Conservation (phyloP, 2,113 vertebrate genomes). For the Thymallus thymallus region DNA sequence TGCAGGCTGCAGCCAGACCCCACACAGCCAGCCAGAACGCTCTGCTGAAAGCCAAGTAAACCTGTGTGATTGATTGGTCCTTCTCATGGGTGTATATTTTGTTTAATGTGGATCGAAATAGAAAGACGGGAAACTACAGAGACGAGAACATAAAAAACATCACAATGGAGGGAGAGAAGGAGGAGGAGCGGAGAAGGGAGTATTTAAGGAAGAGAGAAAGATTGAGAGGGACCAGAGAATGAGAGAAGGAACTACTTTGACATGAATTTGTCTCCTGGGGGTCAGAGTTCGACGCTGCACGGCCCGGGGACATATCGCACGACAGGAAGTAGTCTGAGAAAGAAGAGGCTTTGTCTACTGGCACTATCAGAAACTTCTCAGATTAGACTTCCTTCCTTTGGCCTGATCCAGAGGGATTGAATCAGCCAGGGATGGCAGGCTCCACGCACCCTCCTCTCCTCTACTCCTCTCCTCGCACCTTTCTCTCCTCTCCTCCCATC, state of each 20-base stretch:
- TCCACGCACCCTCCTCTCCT: background rate
- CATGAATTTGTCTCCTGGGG: too few species aligned
- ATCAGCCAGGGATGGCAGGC: background rate
- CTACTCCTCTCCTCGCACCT: background rate
- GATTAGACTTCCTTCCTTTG: slow-evolving; percentile 21
- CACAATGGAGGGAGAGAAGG: slow-evolving; percentile 6
- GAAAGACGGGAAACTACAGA: slow-evolving; percentile 26
- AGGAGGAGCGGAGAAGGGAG: too few species aligned
- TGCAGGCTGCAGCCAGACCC: background rate
- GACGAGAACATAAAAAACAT: background rate
- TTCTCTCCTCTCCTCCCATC: background rate
- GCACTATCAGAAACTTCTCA: background rate
- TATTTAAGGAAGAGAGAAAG: background rate
- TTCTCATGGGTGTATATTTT: slow-evolving; percentile 7
- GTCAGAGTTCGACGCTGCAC: too few species aligned
- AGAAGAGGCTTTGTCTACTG: background rate
- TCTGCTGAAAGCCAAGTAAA: slow-evolving; percentile 1
- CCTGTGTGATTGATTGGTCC: slow-evolving; percentile 12
- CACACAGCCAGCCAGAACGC: background rate
- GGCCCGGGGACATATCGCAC: slow-evolving; percentile 1
- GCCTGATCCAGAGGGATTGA: background rate
- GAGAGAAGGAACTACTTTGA: too few species aligned
- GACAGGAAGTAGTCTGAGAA: background rate
- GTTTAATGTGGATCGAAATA: slow-evolving; percentile 11
- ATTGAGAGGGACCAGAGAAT: too few species aligned